Evolutionary conservation across 2,797 vertebrate species (phyloP).

Genomic region (Clarias laeviceps): DNA sequence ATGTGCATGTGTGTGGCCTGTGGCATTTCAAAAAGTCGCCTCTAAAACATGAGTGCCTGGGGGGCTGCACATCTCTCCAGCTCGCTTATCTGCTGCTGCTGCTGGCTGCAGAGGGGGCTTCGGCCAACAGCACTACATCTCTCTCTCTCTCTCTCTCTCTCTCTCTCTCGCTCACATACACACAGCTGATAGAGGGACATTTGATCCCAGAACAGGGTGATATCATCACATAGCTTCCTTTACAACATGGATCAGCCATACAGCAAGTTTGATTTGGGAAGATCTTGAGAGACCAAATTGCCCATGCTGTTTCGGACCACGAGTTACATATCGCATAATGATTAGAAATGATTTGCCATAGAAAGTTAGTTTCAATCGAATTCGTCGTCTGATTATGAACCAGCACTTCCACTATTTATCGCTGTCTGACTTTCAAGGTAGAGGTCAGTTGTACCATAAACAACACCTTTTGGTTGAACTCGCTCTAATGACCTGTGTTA

Average conservation of each 20-base stretch:
- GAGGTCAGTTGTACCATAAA: not conserved
- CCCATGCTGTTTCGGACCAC: not conserved
- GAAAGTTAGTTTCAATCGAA: not conserved
- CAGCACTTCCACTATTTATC: not conserved
- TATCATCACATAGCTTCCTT: constrained; percentile 59
- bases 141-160: not conserved
- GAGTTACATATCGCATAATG: too few relatives aligned
- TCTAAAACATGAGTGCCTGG: constrained; percentile 46
- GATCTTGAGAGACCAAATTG: not conserved
- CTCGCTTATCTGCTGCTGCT: constrained; percentile 73
- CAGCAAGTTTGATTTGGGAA: not conserved
- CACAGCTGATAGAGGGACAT: constrained; percentile 30
- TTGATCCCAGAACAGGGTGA: constrained; percentile 65
- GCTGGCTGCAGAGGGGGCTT: constrained; percentile 70
- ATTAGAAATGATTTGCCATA: constrained; percentile 13
- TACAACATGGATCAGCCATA: constrained; percentile 64
- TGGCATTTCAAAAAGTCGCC: constrained; percentile 40
- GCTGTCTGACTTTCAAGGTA: not conserved
- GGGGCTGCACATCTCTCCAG: constrained; percentile 68
- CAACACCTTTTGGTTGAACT: not conserved
- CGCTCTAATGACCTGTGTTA: too few relatives aligned
- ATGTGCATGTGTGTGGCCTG: constrained; percentile 23
- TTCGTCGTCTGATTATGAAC: not conserved
- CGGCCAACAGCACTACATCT: constrained; percentile 73
- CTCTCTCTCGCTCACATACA: not conserved